phyloP scores from a whole-genome alignment of 2,113 vertebrate species.

The Hypomesus transpacificus region DNA sequence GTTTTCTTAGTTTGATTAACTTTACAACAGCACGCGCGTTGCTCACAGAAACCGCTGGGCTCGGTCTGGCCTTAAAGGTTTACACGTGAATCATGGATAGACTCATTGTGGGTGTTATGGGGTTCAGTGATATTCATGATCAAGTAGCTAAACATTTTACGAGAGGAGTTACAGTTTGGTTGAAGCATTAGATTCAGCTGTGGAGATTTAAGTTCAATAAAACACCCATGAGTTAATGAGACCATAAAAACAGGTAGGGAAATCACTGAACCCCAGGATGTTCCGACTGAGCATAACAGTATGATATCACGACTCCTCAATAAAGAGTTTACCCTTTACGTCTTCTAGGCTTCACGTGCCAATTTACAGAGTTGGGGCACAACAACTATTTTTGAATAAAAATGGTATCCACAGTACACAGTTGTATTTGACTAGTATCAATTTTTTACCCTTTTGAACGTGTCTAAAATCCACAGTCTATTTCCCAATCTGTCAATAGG shows the following conservation, averaged over 20 bases:
- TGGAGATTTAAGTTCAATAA: constrained; percentile 13
- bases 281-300: constrained; percentile 10
- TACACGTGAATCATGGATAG: neutral
- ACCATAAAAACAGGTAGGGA: constrained; percentile 30
- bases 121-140: constrained; percentile 20
- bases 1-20: no score
- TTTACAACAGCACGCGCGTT: no score
- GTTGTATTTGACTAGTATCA: no score
- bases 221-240: constrained; percentile 30
- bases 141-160: constrained; percentile 24
- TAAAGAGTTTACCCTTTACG: constrained; percentile 9
- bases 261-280: constrained; percentile 16
- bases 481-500: neutral
- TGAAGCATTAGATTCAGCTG: constrained; percentile 2
- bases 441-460: no score
- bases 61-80: neutral
- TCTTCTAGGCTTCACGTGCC: no score
- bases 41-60: no score
- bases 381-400: no score
- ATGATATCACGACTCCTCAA: constrained; percentile 19
- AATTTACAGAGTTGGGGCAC: no score
- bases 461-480: constrained; percentile 11
- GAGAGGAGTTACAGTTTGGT: constrained; percentile 23
- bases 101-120: neutral
- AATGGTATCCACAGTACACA: no score